Percentiles rank a stretch among this genome's conserved stretches.
phyloP scores from a whole-genome alignment of 2,113 vertebrate genomes.

The Phrynosoma blainvillii region DNA sequence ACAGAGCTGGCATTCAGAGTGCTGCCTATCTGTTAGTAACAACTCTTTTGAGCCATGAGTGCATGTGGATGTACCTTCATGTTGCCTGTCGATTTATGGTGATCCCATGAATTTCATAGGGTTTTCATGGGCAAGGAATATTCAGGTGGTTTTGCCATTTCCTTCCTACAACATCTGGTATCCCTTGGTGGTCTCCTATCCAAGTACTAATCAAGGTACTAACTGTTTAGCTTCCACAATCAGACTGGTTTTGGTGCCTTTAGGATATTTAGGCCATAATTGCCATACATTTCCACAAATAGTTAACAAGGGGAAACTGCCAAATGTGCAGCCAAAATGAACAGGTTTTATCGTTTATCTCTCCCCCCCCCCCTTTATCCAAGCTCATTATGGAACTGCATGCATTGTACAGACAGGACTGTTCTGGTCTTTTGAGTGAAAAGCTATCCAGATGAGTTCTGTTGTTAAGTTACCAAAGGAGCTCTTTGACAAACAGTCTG shows the following conservation, averaged over 20 bases:
- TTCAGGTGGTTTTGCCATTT: too few relatives aligned
- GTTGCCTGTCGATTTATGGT: too few relatives aligned
- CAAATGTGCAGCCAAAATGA: neutral
- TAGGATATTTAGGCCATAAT: neutral
- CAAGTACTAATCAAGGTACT: too few relatives aligned
- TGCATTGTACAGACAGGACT: accelerated
- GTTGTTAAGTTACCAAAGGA: too few relatives aligned
- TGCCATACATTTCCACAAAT: neutral
- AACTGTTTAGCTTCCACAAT: too few relatives aligned
- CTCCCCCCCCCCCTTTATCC: neutral
- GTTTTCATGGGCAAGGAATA: too few relatives aligned
- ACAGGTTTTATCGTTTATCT: neutral
- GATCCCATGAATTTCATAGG: too few relatives aligned
- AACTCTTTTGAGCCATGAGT: accelerated
- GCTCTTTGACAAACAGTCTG: constrained; percentile 23
- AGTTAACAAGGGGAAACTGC: neutral
- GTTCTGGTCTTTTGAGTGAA: accelerated
- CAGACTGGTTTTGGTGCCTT: too few relatives aligned
- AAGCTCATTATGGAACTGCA: accelerated
- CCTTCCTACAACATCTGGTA: too few relatives aligned
- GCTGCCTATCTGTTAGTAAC: neutral
- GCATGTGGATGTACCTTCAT: too few relatives aligned
- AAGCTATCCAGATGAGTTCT: neutral
- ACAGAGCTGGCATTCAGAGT: neutral
- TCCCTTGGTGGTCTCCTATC: too few relatives aligned